Conservation (phyloP, 2,888 invertebrate species). For the Leptarthrus brevirostris region DNA sequence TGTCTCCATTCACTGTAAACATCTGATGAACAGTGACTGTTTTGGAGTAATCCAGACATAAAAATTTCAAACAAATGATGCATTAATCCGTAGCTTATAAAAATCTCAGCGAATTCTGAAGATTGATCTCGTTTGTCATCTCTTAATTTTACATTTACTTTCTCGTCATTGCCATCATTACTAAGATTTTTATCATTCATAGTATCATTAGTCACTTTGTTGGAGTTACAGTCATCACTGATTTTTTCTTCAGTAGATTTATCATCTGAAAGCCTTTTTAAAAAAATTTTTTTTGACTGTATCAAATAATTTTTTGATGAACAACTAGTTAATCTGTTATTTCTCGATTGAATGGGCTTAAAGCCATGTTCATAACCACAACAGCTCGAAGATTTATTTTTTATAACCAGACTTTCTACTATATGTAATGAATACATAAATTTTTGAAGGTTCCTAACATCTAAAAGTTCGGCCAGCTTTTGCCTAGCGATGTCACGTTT, state of each 20-base stretch:
- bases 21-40: conserved; percentile 75
- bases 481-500: conserved; percentile 64
- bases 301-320: conserved; percentile 31
- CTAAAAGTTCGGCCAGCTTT: conserved; percentile 78
- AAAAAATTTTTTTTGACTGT: conserved; percentile 52
- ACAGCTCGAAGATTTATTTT: conserved; percentile 50
- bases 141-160: conserved; percentile 40
- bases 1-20: conserved; percentile 85
- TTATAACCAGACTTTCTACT: conserved; percentile 76
- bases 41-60: conserved; percentile 85
- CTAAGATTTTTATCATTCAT: conserved; percentile 34
- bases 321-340: conserved; percentile 53
- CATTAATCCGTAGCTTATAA: conserved; percentile 88
- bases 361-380: conserved; percentile 43
- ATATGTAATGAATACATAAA: conserved; percentile 95
- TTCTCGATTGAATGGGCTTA: conserved; percentile 56
- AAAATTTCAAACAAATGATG: conserved; percentile 91
- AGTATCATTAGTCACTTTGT: background rate
- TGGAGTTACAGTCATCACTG: conserved; percentile 42
- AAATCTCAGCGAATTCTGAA: conserved; percentile 78
- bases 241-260: conserved; percentile 55
- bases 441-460: conserved; percentile 91
- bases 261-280: conserved; percentile 53
- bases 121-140: conserved; percentile 52
- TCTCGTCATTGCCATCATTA: conserved; percentile 52